Evolutionary conservation across 2,888 invertebrate genomes (phyloP).

Genomic region (Noctua janthina): DNA sequence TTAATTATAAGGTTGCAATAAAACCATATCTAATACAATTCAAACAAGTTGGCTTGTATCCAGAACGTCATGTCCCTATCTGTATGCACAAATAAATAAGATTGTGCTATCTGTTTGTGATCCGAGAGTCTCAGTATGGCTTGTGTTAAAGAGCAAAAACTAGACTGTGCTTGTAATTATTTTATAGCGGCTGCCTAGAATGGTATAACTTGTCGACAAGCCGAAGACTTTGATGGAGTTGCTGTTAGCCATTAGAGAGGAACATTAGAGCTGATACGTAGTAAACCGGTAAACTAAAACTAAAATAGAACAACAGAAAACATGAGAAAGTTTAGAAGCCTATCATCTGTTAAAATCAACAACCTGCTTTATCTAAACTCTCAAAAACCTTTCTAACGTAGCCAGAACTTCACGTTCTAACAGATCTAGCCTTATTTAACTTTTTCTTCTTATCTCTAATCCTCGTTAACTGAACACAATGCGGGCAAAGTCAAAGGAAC

Average conservation of each 20-base stretch:
- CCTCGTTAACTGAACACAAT: conserved; percentile 43
- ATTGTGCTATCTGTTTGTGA: conserved; percentile 54
- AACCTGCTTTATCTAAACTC: conserved; percentile 17
- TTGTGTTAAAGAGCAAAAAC: conserved; percentile 30
- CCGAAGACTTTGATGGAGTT: conserved; percentile 13
- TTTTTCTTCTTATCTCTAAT: conserved; percentile 58
- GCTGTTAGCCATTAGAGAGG: conserved; percentile 10
- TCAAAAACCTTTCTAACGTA: conserved; percentile 45
- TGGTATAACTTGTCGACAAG: conserved; percentile 9
- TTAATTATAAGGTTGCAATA: conserved; percentile 64
- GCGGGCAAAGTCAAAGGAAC: conserved; percentile 44
- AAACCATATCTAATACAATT: conserved; percentile 60
- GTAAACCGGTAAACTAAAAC: conserved; percentile 23
- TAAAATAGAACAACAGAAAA: conserved; percentile 21
- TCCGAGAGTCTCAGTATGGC: conserved; percentile 11
- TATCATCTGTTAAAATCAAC: conserved; percentile 39
- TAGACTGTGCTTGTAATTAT: conserved; percentile 43
- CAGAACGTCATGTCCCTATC: conserved; percentile 49
- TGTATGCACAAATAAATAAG: conserved; percentile 57
- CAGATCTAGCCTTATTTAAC: conserved; percentile 42
- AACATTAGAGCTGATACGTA: not conserved
- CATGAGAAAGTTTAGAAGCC: conserved; percentile 32
- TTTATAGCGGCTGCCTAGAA: conserved; percentile 1
- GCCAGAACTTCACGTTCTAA: conserved; percentile 32
- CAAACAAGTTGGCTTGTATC: conserved; percentile 62